Base-by-base conservation (phyloP, 2,113 vertebrate species). In the Suncus etruscus region DNA sequence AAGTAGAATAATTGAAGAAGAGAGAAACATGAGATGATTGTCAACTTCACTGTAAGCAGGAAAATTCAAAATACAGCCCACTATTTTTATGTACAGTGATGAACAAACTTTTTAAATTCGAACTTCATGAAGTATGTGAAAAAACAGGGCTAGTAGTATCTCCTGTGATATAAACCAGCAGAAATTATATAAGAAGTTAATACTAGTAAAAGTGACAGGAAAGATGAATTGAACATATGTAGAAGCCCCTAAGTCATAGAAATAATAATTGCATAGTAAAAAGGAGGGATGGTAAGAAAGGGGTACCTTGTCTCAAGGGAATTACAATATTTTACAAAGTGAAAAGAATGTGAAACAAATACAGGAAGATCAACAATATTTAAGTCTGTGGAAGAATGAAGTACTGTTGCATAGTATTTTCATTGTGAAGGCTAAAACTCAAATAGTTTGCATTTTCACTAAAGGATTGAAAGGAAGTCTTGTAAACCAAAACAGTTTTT, bases 381-480 rank as follows among this genome's bases (percentile, higher is more conserved):
- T 80, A 87, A 83, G 84, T 80, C 27, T 91, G 4, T 31, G 74
- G 10, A 63, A 65, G 20, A 10, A 24, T 31, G 78, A 75, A 48
- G 6, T 25, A 58, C 29, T n/a, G 85, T 39, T 14, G 9, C 47
- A 29, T 31, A 20, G 6, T 48, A 89, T 78, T 92, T 83, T 48
- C 31, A 76, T 11, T 87, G 16, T 82, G 10, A 79, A 72, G 72
- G 48, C 39, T 58, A 22, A 81, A 16, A 50, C 51, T 83, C 29
- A 18, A 58, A 39, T 16, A 12, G 72, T 94, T 80, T 83, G 58
- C 85, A 58, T n/a, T 89, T 82, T 89, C n/a, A 77, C 77, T 81
- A 80, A 75, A 70, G n/a, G 61, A 45, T 83, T 88, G 31, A 88
- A 32, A 79, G 39, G 47, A 70, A 79, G 11, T 5, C 20, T 85